Conservation (phyloP, 2,888 invertebrate genomes). For the Hedychridium roseum region DNA sequence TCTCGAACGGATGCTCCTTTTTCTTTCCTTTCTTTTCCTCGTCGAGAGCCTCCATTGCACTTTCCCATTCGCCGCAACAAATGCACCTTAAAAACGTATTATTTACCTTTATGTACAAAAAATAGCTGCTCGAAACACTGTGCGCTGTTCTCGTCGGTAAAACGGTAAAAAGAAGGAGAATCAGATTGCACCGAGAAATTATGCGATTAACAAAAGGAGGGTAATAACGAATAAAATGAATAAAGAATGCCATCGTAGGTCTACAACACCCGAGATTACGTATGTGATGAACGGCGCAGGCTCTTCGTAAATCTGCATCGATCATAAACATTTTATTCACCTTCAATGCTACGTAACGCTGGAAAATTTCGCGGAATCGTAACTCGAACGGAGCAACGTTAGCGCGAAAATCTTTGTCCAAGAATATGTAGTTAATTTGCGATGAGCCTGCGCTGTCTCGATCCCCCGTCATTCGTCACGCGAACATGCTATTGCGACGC, state of each 20-base stretch:
- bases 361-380: no score
- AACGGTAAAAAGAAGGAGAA: conserved; percentile 12
- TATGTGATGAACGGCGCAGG: conserved; percentile 29
- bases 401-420: no score
- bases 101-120: conserved; percentile 53
- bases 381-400: no score
- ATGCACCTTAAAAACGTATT: conserved; percentile 61
- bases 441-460: no score
- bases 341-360: no score
- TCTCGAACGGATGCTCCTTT: conserved; percentile 26
- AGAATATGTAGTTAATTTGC: no score
- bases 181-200: conserved; percentile 44
- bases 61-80: conserved; percentile 58
- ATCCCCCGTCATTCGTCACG: no score
- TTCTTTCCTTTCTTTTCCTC: conserved; percentile 19
- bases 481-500: no score
- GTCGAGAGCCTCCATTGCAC: conserved; percentile 63
- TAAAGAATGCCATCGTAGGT: no score
- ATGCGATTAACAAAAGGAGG: conserved; percentile 15
- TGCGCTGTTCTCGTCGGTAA: conserved; percentile 37
- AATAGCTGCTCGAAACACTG: conserved; percentile 38
- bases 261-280: conserved; percentile 29
- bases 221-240: no score
- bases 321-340: no score
- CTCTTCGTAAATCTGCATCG: no score